Percentiles rank a stretch among this genome's conserved stretches.
phyloP scores from a whole-genome alignment of 2,888 invertebrate genomes.

The Leptogaster cylindrica region DNA sequence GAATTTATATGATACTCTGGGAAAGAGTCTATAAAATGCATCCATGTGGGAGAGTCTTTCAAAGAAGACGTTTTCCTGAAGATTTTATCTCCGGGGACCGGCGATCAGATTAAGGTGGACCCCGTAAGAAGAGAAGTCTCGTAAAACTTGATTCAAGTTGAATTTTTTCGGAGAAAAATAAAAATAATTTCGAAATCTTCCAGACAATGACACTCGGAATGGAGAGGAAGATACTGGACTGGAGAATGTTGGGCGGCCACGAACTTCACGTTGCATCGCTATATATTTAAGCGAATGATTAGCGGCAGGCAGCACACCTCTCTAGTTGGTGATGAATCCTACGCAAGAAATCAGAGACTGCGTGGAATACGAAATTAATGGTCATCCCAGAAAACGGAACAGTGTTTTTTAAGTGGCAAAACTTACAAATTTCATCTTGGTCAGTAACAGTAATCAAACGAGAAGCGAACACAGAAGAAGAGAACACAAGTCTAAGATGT shows the following conservation, averaged over 20 bases:
- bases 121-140: not conserved
- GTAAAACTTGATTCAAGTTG: not conserved
- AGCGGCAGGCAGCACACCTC: not conserved
- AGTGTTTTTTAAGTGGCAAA: too few species aligned
- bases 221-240: too few species aligned
- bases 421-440: conserved; percentile 9
- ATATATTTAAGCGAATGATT: conserved; percentile 11
- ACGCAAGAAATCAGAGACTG: conserved; percentile 18
- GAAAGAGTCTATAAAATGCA: conserved; percentile 11
- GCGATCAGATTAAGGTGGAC: conserved; percentile 4
- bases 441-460: conserved; percentile 6
- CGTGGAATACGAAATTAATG: conserved; percentile 19
- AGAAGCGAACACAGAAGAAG: too few species aligned
- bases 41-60: conserved; percentile 4
- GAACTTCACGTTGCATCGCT: not conserved
- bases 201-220: too few species aligned
- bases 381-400: conserved; percentile 28
- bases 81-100: conserved; percentile 18
- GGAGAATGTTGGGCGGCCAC: too few species aligned
- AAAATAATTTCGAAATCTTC: not conserved
- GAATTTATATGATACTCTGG: not conserved
- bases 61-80: not conserved
- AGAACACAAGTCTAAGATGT: too few species aligned
- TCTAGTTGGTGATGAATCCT: conserved; percentile 19
- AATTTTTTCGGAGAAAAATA: too few species aligned